A percentile compares a stretch with the other conserved stretches of the same genome.
Evolutionary conservation across 2,888 invertebrate genomes (phyloP).

Genomic region (Eustalomyia histrio): DNA sequence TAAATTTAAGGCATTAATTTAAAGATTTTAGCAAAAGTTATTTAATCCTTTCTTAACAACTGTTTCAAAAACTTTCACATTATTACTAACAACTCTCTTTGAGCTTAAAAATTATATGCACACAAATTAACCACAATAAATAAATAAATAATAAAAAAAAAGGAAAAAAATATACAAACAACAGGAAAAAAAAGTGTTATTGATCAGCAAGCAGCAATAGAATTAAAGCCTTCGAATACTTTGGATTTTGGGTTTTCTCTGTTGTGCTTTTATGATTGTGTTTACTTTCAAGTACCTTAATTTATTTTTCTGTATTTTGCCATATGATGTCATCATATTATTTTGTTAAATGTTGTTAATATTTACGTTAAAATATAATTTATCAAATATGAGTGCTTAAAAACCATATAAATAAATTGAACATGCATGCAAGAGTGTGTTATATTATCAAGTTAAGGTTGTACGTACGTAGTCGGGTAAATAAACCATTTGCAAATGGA

Average conservation of each 20-base stretch:
- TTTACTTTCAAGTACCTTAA: conserved; percentile 32
- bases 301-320: neutral
- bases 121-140: too few species aligned
- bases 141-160: neutral
- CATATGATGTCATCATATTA: conserved; percentile 55
- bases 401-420: conserved; percentile 1
- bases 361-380: conserved; percentile 11
- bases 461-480: neutral
- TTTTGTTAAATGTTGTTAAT: conserved; percentile 18
- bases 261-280: neutral
- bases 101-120: too few species aligned
- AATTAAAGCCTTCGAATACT: neutral
- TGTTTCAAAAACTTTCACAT: too few species aligned
- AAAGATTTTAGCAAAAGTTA: too few species aligned
- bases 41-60: too few species aligned
- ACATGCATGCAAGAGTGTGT: neutral
- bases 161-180: neutral
- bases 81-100: too few species aligned
- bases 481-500: neutral
- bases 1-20: too few species aligned
- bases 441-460: neutral
- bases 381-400: conserved; percentile 18
- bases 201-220: conserved; percentile 9
- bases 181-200: neutral
- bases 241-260: neutral